Evolutionary conservation across 2,113 vertebrate genomes (phyloP), one percentile per base, ranked within the genome.

Genomic region (Rutilus rutilus): DNA sequence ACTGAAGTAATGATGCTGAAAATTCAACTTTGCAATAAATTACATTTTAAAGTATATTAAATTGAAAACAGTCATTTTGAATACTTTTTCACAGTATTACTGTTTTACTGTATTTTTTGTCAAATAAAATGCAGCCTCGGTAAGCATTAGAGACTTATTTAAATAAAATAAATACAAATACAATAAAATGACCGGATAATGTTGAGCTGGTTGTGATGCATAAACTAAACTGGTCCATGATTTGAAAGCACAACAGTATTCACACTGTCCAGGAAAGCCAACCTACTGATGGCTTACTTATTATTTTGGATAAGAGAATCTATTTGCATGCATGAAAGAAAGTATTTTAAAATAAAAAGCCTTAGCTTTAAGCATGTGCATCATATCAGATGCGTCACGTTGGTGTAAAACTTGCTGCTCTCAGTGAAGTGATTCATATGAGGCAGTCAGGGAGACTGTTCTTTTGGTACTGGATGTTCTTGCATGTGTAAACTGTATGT

Each of bases 381-480:
- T 69, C 17, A 33, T 67, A 8, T 2, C 33, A 71, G 19, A 42
- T 42, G n/a, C n/a, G 17, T 27, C 12, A 50, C 25, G 71, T 74
- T n/a, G 6, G n/a, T 50, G 23, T 42, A n/a, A 75, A 47, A 75
- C 71, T 8, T 17, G 8, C 71, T 74, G 71, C 42, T 50, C n/a
- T 50, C 33, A 54, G 17, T 33, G 17, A 52, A 54, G 45, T 33
- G 75, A 77, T 54, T 54, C 27, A 52, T 77, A 4, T 11, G 25
- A 54, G 25, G 25, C 39, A 27, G 30, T 36, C 30, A 65, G 17
- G 33, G n/a, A 60, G 57, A 36, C 59, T 27, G 17, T 7, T 59
- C 11, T 25, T 74, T 83, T 83, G 50, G 81, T 83, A 52, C 69
- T 42, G 67, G 33, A 59, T 73, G 82, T 83, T 83, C 67, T 67